Evolutionary conservation across 2,113 vertebrate species (phyloP).

Genomic region (Polypterus bichir): DNA sequence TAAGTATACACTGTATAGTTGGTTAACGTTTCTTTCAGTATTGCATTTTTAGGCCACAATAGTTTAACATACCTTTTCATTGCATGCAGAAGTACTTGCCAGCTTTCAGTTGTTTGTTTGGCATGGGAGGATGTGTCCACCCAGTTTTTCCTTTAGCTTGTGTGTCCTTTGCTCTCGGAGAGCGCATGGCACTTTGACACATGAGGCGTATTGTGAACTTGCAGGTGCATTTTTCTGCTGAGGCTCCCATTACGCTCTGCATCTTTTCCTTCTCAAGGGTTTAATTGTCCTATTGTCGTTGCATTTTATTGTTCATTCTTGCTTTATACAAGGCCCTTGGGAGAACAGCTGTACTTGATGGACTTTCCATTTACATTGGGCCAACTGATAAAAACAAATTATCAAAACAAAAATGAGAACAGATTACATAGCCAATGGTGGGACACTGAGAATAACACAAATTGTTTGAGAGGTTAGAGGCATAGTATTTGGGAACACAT

Average conservation of each 20-base stretch:
- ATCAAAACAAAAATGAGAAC: not conserved
- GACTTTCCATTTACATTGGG: not conserved
- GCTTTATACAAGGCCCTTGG: not conserved
- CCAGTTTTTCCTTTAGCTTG: not conserved
- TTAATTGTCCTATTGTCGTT: not conserved
- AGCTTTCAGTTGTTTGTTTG: too few species aligned
- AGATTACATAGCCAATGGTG: too few species aligned
- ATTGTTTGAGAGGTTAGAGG: too few species aligned
- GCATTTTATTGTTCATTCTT: not conserved
- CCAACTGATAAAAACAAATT: not conserved
- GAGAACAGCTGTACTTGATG: slow-evolving; percentile 4
- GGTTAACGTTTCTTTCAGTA: too few species aligned
- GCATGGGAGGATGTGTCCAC: too few species aligned
- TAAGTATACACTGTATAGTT: too few species aligned
- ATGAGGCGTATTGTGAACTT: not conserved
- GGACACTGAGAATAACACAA: too few species aligned
- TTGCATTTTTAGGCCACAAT: too few species aligned
- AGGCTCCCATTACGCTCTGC: not conserved
- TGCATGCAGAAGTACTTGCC: too few species aligned
- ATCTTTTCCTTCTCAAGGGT: not conserved
- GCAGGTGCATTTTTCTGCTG: slow-evolving; percentile 2
- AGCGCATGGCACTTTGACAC: not conserved
- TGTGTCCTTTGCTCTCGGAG: not conserved
- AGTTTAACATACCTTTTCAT: too few species aligned
- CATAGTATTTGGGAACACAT: too few species aligned